Base-by-base conservation (phyloP, 2,888 invertebrate genomes). In the Apotomis betuletana region DNA sequence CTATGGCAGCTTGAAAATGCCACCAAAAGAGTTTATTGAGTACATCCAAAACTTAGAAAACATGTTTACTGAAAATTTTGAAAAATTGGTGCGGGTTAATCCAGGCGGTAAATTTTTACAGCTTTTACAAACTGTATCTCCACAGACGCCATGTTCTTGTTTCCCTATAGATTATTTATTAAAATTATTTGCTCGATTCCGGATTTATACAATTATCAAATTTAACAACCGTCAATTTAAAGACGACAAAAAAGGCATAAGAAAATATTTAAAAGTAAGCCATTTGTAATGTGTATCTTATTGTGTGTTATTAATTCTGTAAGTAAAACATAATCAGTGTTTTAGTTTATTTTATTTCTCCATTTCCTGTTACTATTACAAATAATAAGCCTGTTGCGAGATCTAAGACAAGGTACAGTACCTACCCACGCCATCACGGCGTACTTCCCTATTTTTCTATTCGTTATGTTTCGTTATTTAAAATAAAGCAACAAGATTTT, bases 131-230 rank as follows among this genome's bases (percentile, higher is more conserved):
- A 15, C 6, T 44, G 36, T 70, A 3, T 52, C 36, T 12, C 63
- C 61, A 58, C 49, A 52, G 44, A 52, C 46, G 9, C 73, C 61
- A n/a, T 75, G 75, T 41, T 2, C 68, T 0, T 75, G 75, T 65
- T 75, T 73, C 38, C 27, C 27, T 27, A 27, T 27, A 27, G 27
- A 27, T 27, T 27, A 27, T 27, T 27, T 27, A 27, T 27, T 73
- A n/a, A 74, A 67, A 63, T 13, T 74, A 38, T 74, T 74, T 67
- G 15, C 27, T 10, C 27, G 74, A 58, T 54, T 75, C 3, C 69
- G 75, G 5, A 74, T 75, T 41, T 60, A 9, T 15, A 1, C 60
- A 1, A 60, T 44, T 13, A 41, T 60, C n/a, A 44, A 5, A 60
- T 44, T 46, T 8, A 60, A 60, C 10, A 27, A 27, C 27, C 27